phyloP scores from a whole-genome alignment of 2,888 invertebrate species.

The Drosophila tripunctata region DNA sequence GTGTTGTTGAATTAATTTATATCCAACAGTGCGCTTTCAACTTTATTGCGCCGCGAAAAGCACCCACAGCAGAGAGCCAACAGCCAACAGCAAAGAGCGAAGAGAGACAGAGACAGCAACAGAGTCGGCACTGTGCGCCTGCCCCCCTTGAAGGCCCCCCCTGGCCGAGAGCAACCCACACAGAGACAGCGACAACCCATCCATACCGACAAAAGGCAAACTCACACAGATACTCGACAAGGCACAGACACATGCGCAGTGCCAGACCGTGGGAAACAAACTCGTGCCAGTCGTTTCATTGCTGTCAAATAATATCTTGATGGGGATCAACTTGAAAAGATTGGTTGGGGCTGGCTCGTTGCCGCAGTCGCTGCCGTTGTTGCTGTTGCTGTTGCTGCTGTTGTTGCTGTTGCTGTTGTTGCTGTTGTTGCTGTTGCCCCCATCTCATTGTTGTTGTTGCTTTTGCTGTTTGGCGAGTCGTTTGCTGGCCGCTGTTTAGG shows the following conservation, averaged over 20 bases:
- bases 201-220: conserved; percentile 64
- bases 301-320: conserved; percentile 84
- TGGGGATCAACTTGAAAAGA: conserved; percentile 82
- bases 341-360: conserved; percentile 73
- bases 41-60: conserved; percentile 80
- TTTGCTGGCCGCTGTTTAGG: conserved; percentile 75
- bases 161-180: conserved; percentile 55
- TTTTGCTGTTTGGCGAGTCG: conserved; percentile 55
- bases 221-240: conserved; percentile 26
- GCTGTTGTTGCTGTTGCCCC: conserved; percentile 16
- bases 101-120: conserved; percentile 40
- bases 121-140: conserved; percentile 39
- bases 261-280: conserved; percentile 84
- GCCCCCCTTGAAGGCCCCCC: conserved; percentile 26
- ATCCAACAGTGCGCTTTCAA: conserved; percentile 81
- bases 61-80: conserved; percentile 46
- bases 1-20: conserved; percentile 84
- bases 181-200: conserved; percentile 54
- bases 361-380: conserved; percentile 36
- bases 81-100: conserved; percentile 48
- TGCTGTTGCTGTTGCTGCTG: conserved; percentile 26
- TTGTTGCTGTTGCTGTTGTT: conserved; percentile 46
- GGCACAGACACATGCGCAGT: conserved; percentile 65
- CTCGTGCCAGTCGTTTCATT: conserved; percentile 84
- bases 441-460: conserved; percentile 26